Evolutionary conservation across 1,140 invertebrate genomes (phyloP).

Genomic region (Nephila pilipes): DNA sequence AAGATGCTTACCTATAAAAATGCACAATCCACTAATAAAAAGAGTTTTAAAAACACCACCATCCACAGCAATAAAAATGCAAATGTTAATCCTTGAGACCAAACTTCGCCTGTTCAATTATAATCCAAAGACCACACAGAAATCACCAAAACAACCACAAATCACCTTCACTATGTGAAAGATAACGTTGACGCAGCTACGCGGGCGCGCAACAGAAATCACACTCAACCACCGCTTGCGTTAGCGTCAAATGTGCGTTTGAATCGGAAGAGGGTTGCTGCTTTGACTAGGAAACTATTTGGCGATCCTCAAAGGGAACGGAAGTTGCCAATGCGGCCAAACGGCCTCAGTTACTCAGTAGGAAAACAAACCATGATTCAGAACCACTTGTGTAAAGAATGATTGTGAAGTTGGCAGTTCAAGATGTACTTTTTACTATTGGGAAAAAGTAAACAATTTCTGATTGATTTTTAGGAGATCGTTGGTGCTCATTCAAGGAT

Average conservation of each 20-base stretch:
- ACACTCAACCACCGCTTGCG: slow-evolving; percentile 14
- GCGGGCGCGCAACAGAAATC: neutral
- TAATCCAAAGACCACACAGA: neutral
- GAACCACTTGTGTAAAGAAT: slow-evolving; percentile 27
- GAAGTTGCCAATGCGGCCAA: slow-evolving; percentile 13
- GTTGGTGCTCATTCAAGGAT: neutral
- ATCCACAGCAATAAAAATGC: neutral
- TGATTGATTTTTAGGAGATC: neutral
- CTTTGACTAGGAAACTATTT: neutral
- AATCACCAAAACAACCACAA: slow-evolving; percentile 17
- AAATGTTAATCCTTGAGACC: slow-evolving; percentile 25
- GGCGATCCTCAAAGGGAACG: slow-evolving; percentile 34
- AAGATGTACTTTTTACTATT: neutral
- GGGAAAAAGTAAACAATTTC: neutral
- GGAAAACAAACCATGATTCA: slow-evolving; percentile 59
- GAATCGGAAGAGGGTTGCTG: slow-evolving; percentile 41
- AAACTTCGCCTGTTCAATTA: neutral
- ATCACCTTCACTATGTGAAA: neutral
- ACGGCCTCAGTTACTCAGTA: slow-evolving; percentile 17
- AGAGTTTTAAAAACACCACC: neutral
- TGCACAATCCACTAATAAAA: neutral
- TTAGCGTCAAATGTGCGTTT: slow-evolving; percentile 25
- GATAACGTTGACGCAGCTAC: neutral
- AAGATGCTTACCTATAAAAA: neutral
- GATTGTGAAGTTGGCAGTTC: neutral